Base-by-base conservation (phyloP, 2,797 vertebrate species). In the Huso huso region DNA sequence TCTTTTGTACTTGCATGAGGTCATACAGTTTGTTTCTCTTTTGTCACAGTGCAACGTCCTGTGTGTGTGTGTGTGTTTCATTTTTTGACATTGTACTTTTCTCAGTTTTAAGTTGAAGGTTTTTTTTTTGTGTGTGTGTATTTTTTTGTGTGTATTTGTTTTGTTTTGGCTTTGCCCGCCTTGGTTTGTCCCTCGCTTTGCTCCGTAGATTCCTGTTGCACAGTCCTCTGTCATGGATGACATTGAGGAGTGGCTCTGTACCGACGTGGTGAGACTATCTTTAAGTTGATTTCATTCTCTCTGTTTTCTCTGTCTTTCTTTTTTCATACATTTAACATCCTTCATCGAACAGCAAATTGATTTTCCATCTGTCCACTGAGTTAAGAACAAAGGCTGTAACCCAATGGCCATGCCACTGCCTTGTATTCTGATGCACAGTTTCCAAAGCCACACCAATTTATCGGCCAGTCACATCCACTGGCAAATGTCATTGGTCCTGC, bases 161-260 rank as follows among this genome's bases (percentile, higher is more conserved):
- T 37, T 37, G 37, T 37, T 37, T 89, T 90, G 89, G 89, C 90
- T 92, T 92, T 85, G 82, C 82, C 78, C 87, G 37, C 83, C 87
- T 84, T 82, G 80, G 83, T 78, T 83, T 83, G 71, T 82, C 82
- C 83, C 79, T 84, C 78, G 81, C 84, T 82, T 86, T 87, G 81
- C 87, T 84, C 80, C 81, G 72, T 90, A 99, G 95, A 92, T 91
- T 79, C 93, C 87, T 65, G 91, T 90, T 83, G 85, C 86, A 74
- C 95, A 96, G 87, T 88, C 94, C 92, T 96, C 94, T 91, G 93
- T 98, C 90, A 98, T 99, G 96, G 96, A 99, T 93, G 96, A 99
- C 92, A 97, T 99, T 93, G 96, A 99, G 94, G 91, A 96, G 83
- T 99, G 96, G 96, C 94, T 99, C 84, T 85, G 93, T 92, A 93